Evolutionary conservation across 1,140 invertebrate species (phyloP).

Genomic region (Meteorus sp.): DNA sequence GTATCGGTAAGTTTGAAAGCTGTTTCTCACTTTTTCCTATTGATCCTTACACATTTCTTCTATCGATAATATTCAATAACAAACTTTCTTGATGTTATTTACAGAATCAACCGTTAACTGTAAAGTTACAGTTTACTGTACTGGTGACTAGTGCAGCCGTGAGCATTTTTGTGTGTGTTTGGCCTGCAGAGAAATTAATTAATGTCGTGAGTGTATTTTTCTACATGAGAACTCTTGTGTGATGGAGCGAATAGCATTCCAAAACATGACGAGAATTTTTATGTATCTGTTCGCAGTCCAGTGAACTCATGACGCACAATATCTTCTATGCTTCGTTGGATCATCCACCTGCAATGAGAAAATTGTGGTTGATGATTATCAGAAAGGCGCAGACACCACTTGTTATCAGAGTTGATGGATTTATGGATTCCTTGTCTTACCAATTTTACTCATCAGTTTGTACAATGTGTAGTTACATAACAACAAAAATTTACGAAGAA

Average conservation of each 20-base stretch:
- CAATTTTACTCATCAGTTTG: slow-evolving; percentile 7
- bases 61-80: too few relatives aligned
- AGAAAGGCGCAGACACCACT: slow-evolving; percentile 12
- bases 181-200: slow-evolving; percentile 26
- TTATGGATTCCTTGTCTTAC: slow-evolving; percentile 7
- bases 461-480: too few relatives aligned
- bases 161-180: slow-evolving; percentile 35
- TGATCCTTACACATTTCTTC: neutral
- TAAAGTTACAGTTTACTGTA: slow-evolving; percentile 29
- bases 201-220: slow-evolving; percentile 11
- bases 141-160: slow-evolving; percentile 28
- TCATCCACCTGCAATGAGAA: slow-evolving; percentile 5
- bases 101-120: slow-evolving; percentile 28
- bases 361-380: slow-evolving; percentile 12
- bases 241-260: neutral
- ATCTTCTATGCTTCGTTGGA: slow-evolving; percentile 5
- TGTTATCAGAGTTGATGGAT: slow-evolving; percentile 10
- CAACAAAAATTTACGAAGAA: too few relatives aligned
- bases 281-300: neutral
- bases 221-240: neutral
- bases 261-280: neutral
- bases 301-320: neutral
- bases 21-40: neutral
- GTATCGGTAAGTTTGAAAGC: neutral
- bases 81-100: neutral